Evolutionary conservation across 2,113 vertebrate species (phyloP), one percentile per base, ranked within the genome.

Genomic region (Microtus montanus): DNA sequence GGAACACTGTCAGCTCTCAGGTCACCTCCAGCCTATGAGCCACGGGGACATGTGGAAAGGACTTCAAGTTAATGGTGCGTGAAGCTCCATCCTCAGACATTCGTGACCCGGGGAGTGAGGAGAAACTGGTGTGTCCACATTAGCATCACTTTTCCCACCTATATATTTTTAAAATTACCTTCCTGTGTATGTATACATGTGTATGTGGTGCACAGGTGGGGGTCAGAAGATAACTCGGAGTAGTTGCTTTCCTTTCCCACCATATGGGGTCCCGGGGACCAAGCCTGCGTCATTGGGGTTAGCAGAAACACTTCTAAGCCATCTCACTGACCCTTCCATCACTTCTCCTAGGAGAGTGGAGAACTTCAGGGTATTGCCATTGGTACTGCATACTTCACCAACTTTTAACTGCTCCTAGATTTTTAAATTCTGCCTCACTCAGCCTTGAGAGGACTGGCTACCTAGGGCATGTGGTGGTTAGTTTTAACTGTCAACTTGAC

Each of bases 101-200:
- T 82, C 35, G 19, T 22, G 22, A 52, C 78, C 89, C 73, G 1
- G 22, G 38, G 47, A 64, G 26, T 28, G 33, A 61, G 15, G 28
- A 49, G 14, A 68, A 35, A 44, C 73, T 38, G 58, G 28, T 20
- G 68, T n/a, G 77, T 52, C 26, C 38, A n/a, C 52, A n/a, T 35
- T 38, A 68, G 41, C 54, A 38, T n/a, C 85, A 74, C 20, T 86
- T 87, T 95, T 75, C 78, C 79, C 52, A 95, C 73, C 87, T 30
- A 75, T 64, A 33, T 64, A 7, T 30, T 30, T 64, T 64, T 64
- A 13, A 79, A 79, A 30, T 83, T 44, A 44, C 38, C 20, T 66
- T 19, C 41, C 41, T 64, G 24, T 44, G 14, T 77, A 2, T 77
- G 41, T 26, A 24, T 26, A 7, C 22, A 47, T 77, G 41, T 28